Base-by-base conservation (phyloP, 2,797 vertebrate genomes). In the Syndactyla subalaris region DNA sequence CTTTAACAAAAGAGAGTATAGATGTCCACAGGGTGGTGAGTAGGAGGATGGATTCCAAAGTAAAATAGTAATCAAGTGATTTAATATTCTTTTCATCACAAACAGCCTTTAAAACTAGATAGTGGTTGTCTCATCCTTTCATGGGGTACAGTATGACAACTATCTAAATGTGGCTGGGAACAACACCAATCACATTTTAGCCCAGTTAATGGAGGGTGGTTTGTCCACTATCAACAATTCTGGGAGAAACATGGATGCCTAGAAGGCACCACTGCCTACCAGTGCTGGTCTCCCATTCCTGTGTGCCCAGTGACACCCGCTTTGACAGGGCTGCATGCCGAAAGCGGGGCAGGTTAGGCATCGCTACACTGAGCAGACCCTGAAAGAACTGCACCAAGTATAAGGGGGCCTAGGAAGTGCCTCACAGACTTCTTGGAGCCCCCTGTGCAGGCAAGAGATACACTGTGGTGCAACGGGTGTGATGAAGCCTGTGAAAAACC, bases 21-120 rank as follows among this genome's bases (percentile, higher is more conserved):
- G 91, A 86, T 96, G 73, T 88, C 94, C 88, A 90, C 73, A 76
- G 92, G 55, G 89, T 81, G 91, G 71, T 93, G 91, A 92, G 81
- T 85, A 85, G 89, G 59, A 94, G 91, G 79, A 59, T 52, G 39
- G 77, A 74, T 74, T 95, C 82, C 71, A 85, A 95, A 85, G 80
- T 86, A 84, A 97, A 96, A 93, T 49, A 94, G 80, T 77, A 86
- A 65, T 84, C 67, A 82, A 95, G 62, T 93, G 85, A 95, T 94
- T 77, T 93, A 92, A 96, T 94, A 55, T 30, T 92, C 85, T 85
- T 88, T 96, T 91, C 74, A 73, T 89, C 89, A 76, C 88, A 93
- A 76, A 54, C 57, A 94, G 91, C 57, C 65, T 96, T 90, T 85
- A 79, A 82, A 89, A 66, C 45, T 43, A 86, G 78, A 87, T 17